phyloP scores from a whole-genome alignment of 2,113 vertebrate genomes.

The Pangasianodon hypophthalmus region DNA sequence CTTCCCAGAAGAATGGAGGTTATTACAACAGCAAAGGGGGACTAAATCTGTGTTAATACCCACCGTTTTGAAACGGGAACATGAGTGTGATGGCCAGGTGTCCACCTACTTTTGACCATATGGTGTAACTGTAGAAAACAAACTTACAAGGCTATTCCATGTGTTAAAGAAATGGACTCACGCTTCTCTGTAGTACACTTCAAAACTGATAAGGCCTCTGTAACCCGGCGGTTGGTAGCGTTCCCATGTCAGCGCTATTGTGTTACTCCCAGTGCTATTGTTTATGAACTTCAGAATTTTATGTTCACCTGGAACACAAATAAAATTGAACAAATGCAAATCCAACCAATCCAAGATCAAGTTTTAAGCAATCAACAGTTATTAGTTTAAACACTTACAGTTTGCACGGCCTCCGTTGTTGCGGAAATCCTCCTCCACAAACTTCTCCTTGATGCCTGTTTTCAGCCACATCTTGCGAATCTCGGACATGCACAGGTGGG shows the following conservation, averaged over 20 bases:
- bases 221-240: slow-evolving; percentile 90
- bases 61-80: not conserved
- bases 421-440: slow-evolving; percentile 83
- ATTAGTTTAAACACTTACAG: slow-evolving; percentile 78
- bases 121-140: not conserved
- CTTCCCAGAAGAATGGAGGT: not conserved
- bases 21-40: not conserved
- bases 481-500: slow-evolving; percentile 92
- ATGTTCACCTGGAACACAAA: slow-evolving; percentile 79
- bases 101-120: not conserved
- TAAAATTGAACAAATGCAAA: not conserved
- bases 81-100: not conserved
- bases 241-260: slow-evolving; percentile 89
- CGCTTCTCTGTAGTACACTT: slow-evolving; percentile 98
- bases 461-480: slow-evolving; percentile 94
- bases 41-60: not conserved
- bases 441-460: slow-evolving; percentile 84
- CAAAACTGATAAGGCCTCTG: slow-evolving; percentile 94
- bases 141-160: not conserved
- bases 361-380: not conserved
- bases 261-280: slow-evolving; percentile 86
- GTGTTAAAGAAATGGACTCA: slow-evolving; percentile 70
- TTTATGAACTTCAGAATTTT: slow-evolving; percentile 86
- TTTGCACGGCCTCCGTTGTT: slow-evolving; percentile 93
- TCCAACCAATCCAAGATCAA: not conserved